Evolutionary conservation across 2,113 vertebrate species (phyloP).

Genomic region (Pycnonotus jocosus): DNA sequence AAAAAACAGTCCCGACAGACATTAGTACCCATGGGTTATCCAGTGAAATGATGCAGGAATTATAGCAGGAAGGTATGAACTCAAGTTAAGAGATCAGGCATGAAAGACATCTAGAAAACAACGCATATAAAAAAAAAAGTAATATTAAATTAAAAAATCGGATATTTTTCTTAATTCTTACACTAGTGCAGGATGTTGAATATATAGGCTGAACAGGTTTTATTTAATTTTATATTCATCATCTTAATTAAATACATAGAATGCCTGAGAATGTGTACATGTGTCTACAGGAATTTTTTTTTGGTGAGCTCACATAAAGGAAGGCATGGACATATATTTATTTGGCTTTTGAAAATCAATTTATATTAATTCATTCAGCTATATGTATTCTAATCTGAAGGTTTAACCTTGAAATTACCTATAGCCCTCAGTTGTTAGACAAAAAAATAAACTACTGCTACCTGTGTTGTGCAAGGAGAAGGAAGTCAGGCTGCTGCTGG

Average conservation of each 20-base stretch:
- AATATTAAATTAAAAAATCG: background rate
- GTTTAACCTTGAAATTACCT: background rate
- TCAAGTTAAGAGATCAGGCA: background rate
- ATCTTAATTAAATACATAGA: background rate
- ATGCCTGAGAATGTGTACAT: background rate
- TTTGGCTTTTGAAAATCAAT: background rate
- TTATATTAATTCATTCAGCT: background rate
- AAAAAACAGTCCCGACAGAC: background rate
- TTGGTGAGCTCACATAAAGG: background rate
- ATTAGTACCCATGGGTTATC: background rate
- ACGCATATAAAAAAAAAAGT: background rate
- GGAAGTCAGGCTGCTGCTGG: background rate
- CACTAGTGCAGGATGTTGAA: background rate
- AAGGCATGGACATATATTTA: background rate
- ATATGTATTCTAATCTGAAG: background rate
- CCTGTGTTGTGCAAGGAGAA: background rate
- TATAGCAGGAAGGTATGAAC: background rate
- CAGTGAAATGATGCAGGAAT: background rate
- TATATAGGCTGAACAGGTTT: background rate
- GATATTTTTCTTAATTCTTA: background rate
- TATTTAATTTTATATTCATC: background rate
- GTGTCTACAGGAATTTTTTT: background rate
- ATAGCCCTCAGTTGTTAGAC: background rate
- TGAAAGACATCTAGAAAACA: background rate
- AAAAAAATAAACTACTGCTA: background rate